Evolutionary conservation across 2,888 invertebrate species (phyloP).

Genomic region (Drosophila acutilabella): DNA sequence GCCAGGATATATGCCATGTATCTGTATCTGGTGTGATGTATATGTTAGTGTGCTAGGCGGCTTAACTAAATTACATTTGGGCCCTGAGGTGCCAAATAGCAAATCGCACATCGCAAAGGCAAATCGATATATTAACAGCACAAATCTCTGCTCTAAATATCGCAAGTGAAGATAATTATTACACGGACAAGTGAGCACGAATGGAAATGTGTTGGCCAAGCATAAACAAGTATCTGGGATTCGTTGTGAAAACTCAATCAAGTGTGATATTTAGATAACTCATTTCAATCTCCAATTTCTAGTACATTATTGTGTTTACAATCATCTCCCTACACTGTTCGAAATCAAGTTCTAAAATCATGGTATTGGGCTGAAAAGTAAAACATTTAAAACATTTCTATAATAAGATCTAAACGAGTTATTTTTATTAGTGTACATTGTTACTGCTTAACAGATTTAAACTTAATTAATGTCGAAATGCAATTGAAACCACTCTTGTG

Average conservation of each 20-base stretch:
- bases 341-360: no score
- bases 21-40: constrained; percentile 6
- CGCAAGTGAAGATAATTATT: constrained; percentile 18
- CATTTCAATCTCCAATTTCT: not conserved
- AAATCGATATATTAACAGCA: constrained; percentile 46
- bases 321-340: not conserved
- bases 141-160: constrained; percentile 25
- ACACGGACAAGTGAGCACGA: constrained; percentile 6
- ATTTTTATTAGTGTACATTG: not conserved
- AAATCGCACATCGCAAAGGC: not conserved
- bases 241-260: constrained; percentile 4
- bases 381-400: no score
- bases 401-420: no score
- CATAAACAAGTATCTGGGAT: not conserved
- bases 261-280: constrained; percentile 18
- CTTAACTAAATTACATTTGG: constrained; percentile 71
- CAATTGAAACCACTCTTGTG: not conserved
- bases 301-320: not conserved
- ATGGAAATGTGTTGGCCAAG: not conserved
- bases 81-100: constrained; percentile 23
- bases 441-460: not conserved
- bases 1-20: not conserved
- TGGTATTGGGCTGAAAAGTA: no score
- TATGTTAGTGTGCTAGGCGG: constrained; percentile 42
- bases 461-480: not conserved